phyloP scores from a whole-genome alignment of 2,888 invertebrate species.

The Agapostemon virescens region DNA sequence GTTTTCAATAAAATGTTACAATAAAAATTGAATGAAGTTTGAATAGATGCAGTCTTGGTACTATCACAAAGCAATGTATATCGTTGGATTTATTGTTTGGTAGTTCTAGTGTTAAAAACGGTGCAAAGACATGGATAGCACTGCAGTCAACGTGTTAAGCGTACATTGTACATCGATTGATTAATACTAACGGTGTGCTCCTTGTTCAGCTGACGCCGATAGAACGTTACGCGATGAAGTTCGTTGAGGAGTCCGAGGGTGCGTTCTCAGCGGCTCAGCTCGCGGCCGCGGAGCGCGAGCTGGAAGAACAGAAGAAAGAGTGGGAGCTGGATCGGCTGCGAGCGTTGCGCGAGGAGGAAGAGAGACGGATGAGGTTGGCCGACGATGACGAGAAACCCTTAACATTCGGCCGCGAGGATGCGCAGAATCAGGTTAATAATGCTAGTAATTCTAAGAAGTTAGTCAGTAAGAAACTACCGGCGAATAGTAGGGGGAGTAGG shows the following conservation, averaged over 20 bases:
- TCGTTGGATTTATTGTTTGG: too few relatives aligned
- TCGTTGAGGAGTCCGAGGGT: constrained; percentile 93
- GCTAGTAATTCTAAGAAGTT: constrained; percentile 76
- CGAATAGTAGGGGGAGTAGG: constrained; percentile 68
- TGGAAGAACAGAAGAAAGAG: constrained; percentile 91
- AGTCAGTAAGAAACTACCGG: constrained; percentile 69
- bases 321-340: constrained; percentile 93
- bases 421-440: constrained; percentile 92
- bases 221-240: constrained; percentile 96
- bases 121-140: too few relatives aligned
- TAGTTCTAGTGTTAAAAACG: too few relatives aligned
- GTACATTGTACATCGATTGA: background rate
- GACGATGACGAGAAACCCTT: constrained; percentile 85
- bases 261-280: constrained; percentile 91
- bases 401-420: constrained; percentile 89
- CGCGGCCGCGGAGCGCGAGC: constrained; percentile 92
- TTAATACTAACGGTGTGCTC: constrained; percentile 17
- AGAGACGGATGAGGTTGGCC: constrained; percentile 83
- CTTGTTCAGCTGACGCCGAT: constrained; percentile 91
- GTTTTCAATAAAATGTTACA: too few relatives aligned
- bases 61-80: too few relatives aligned
- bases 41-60: too few relatives aligned
- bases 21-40: too few relatives aligned
- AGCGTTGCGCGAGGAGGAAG: constrained; percentile 86
- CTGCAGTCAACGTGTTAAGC: too few relatives aligned